Evolutionary conservation across 2,888 invertebrate genomes (phyloP), one percentile per base, ranked within the genome.

Genomic region (Rugalucina vietnamica): DNA sequence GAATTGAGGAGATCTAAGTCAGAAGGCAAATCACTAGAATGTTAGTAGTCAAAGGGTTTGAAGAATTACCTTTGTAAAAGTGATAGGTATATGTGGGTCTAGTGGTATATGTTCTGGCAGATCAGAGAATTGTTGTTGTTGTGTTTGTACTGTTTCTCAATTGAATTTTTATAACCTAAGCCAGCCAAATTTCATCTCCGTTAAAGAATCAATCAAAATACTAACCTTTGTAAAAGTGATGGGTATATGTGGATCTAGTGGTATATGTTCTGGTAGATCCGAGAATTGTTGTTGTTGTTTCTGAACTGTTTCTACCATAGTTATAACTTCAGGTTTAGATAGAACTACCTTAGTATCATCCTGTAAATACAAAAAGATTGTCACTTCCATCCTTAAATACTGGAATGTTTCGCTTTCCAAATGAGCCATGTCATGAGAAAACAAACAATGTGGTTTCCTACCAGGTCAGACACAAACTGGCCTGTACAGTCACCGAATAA

Each of bases 191-290:
- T n/a, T n/a, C n/a, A n/a, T n/a, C n/a, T n/a, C n/a, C n/a, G n/a
- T n/a, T n/a, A n/a, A n/a, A n/a, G n/a, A n/a, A n/a, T n/a, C n/a
- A n/a, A n/a, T n/a, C n/a, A 18, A 10, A 4, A 37, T 60, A 88
- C 89, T 60, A 85, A 96, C 96, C 94, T 96, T 96, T 49, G 96
- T 96, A 91, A 96, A 96, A 76, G 96, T 96, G 88, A 96, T 96
- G 1, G 96, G 96, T 89, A 96, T 96, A 79, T 95, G 95, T 1
- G 96, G 95, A 85, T 96, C 96, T 0, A 96, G 95, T 21, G 95
- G 95, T 18, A 96, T 94, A 85, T 96, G 96, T 81, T 96, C 96
- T 8, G 95, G 95, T 39, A 96, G 93, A 82, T 96, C 96, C 36
- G 95, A 93, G 89, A 96, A 96, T 91, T 96, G 96, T 85, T 96